phyloP scores from a whole-genome alignment of 2,113 vertebrate species.

The Aspidoscelis tigris region DNA sequence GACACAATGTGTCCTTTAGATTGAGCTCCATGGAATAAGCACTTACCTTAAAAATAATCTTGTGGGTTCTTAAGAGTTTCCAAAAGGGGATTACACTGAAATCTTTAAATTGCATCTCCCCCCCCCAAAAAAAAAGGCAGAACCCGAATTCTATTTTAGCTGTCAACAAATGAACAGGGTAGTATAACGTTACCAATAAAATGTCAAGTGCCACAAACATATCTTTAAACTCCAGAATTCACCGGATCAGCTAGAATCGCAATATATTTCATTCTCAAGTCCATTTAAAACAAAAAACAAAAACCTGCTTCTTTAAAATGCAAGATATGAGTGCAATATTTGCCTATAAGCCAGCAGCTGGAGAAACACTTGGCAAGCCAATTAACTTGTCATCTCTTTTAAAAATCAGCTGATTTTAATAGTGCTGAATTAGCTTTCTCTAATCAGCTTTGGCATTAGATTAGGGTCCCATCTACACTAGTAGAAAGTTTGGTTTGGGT shows the following conservation, averaged over 20 bases:
- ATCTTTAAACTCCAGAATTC: conserved; percentile 17
- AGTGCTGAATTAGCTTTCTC: conserved; percentile 15
- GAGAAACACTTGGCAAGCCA: conserved; percentile 33
- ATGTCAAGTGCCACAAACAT: conserved; percentile 35
- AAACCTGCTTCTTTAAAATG: conserved; percentile 22
- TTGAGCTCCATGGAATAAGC: not conserved
- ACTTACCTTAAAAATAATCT: conserved; percentile 33
- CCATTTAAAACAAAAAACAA: not conserved
- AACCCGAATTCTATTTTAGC: conserved; percentile 6
- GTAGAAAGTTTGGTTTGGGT: too few relatives aligned
- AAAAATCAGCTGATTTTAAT: not conserved
- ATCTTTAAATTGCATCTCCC: conserved; percentile 22
- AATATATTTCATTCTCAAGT: conserved; percentile 42
- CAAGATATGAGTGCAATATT: conserved; percentile 20
- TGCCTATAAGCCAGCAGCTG: conserved; percentile 33
- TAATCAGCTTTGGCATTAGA: conserved; percentile 5
- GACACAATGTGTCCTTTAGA: not conserved
- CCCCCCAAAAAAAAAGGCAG: conserved; percentile 5
- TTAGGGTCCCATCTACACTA: not conserved
- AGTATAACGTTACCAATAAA: conserved; percentile 39
- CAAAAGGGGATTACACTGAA: conserved; percentile 28
- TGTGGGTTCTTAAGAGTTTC: conserved; percentile 12
- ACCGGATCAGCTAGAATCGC: conserved; percentile 15
- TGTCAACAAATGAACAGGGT: conserved; percentile 22
- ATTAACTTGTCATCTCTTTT: conserved; percentile 34